Conservation (phyloP, 1,140 invertebrate species). For the Tenebrio molitor region DNA sequence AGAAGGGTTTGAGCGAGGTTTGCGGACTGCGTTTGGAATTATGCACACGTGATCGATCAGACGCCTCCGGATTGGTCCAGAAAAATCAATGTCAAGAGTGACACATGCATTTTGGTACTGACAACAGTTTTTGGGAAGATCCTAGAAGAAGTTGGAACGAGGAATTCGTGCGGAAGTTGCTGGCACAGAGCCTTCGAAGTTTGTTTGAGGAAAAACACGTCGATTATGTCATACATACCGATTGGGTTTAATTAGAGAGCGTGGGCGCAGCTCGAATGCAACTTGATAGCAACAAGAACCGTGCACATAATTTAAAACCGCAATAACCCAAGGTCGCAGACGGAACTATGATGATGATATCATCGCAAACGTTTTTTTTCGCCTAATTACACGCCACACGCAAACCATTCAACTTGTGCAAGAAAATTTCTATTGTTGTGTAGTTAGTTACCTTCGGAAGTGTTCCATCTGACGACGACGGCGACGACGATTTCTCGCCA, state of each 20-base stretch:
- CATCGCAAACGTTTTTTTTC: neutral
- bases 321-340: slow-evolving; percentile 4
- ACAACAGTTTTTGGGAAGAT: too few relatives aligned
- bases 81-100: too few relatives aligned
- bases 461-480: neutral
- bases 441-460: neutral
- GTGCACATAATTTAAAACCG: slow-evolving; percentile 1
- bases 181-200: too few relatives aligned
- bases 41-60: too few relatives aligned
- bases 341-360: slow-evolving; percentile 3
- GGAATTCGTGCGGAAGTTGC: too few relatives aligned
- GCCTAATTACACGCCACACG: slow-evolving; percentile 7
- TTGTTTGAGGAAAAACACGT: neutral
- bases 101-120: too few relatives aligned
- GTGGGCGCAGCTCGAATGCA: slow-evolving; percentile 9
- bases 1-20: too few relatives aligned
- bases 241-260: neutral
- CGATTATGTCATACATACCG: slow-evolving; percentile 1
- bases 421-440: slow-evolving; percentile 1
- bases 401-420: slow-evolving; percentile 5
- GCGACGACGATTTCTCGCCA: neutral
- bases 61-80: too few relatives aligned
- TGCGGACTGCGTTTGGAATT: too few relatives aligned
- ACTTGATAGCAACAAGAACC: slow-evolving; percentile 5
- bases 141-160: too few relatives aligned